Evolutionary conservation across 2,888 invertebrate species (phyloP).

Genomic region (Ichneumon xanthorius): DNA sequence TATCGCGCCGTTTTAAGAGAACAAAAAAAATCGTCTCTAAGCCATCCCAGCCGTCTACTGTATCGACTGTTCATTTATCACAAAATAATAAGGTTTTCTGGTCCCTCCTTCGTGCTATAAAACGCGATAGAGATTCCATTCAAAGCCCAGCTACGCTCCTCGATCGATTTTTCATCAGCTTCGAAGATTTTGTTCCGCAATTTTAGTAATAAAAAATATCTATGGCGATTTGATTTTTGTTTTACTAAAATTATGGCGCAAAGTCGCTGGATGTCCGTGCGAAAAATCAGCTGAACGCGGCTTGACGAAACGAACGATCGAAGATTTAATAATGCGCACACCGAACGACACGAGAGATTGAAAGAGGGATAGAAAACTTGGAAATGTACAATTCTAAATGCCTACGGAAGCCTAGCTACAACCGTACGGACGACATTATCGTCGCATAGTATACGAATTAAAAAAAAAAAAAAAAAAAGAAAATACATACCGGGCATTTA

Average conservation of each 20-base stretch:
- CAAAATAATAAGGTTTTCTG: conserved; percentile 49
- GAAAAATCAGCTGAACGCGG: not conserved
- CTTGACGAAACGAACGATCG: conserved; percentile 4
- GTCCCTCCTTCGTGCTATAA: conserved; percentile 11
- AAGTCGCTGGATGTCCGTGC: not conserved
- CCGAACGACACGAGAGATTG: conserved; percentile 13
- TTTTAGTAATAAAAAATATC: not conserved
- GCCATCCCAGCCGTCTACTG: not conserved
- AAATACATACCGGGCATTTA: not conserved
- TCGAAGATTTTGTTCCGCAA: not conserved
- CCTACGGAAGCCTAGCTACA: conserved; percentile 73
- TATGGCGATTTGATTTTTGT: not conserved
- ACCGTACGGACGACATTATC: conserved; percentile 37
- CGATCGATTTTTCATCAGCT: not conserved
- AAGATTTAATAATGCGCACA: conserved; percentile 12
- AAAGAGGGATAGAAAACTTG: conserved; percentile 66
- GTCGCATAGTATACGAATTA: conserved; percentile 1
- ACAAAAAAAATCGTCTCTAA: conserved; percentile 13
- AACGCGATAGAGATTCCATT: conserved; percentile 27
- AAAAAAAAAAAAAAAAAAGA: conserved; percentile 26
- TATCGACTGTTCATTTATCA: conserved; percentile 44
- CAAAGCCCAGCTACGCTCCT: not conserved
- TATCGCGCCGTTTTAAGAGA: not conserved
- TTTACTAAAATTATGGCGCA: not conserved
- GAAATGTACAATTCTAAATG: conserved; percentile 77